Conservation (phyloP, 2,797 vertebrate genomes). For the Periparus ater region DNA sequence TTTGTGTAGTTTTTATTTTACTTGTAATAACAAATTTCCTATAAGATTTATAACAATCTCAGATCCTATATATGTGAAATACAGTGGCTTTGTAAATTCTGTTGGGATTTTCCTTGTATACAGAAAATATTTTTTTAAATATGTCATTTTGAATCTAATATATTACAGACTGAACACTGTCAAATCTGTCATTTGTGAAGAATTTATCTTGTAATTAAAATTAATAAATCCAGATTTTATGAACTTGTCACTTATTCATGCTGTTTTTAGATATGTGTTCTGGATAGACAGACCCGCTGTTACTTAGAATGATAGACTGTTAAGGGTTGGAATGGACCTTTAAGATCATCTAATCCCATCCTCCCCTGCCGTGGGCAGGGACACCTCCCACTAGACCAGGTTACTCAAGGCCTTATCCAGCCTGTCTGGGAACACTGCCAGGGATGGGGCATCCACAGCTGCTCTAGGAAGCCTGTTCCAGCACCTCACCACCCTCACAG, state of each 20-base stretch:
- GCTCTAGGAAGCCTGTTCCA: background rate
- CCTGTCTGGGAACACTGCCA: background rate
- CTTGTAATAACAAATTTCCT: background rate
- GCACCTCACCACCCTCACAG: background rate
- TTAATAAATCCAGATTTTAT: background rate
- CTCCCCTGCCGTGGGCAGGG: background rate
- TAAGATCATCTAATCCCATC: background rate
- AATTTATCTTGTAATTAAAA: background rate
- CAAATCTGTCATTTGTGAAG: background rate
- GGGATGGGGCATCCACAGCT: background rate
- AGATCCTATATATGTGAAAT: background rate
- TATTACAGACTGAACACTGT: background rate
- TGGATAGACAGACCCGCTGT: background rate
- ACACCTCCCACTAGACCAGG: background rate
- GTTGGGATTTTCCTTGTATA: background rate
- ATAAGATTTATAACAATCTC: background rate
- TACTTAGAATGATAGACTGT: background rate
- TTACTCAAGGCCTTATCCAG: background rate
- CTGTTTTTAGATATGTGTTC: background rate
- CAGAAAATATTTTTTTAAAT: background rate
- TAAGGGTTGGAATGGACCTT: background rate
- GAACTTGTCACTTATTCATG: background rate
- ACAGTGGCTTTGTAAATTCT: background rate
- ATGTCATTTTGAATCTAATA: background rate
- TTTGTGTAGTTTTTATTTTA: background rate